These are phyloP conservation scores for Zonitis immaculata DNA, from an alignment of 2,888 invertebrate genomes.

Conservation along the genomic window DNA sequence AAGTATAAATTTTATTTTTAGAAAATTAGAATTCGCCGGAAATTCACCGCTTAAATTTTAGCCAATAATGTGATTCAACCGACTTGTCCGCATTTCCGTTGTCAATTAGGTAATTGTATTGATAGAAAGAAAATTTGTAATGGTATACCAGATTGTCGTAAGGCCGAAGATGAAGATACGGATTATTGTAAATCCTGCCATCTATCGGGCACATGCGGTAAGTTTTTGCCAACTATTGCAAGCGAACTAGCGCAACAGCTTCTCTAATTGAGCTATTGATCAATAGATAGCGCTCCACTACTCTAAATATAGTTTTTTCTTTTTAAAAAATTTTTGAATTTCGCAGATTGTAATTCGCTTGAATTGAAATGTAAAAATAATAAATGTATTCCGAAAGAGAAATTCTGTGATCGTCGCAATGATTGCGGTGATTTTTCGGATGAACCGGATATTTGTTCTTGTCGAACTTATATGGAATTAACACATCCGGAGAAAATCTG, in stretches of 20 bases:
- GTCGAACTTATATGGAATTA: conserved; percentile 63
- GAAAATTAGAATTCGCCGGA: background rate
- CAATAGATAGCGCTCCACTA: background rate
- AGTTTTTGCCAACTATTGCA: conserved; percentile 10
- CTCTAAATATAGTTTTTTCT: too few relatives aligned
- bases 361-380: conserved; percentile 65
- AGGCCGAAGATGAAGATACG: conserved; percentile 62
- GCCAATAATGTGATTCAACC: conserved; percentile 18
- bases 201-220: conserved; percentile 37
- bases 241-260: background rate
- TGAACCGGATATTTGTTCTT: conserved; percentile 61
- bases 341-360: conserved; percentile 59
- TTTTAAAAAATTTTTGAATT: conserved; percentile 25
- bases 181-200: conserved; percentile 48
- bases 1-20: background rate
- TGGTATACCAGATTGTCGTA: conserved; percentile 63
- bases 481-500: conserved; percentile 67
- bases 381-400: conserved; percentile 63
- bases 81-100: conserved; percentile 60
- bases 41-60: background rate
- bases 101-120: conserved; percentile 66
- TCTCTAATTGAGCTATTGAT: background rate
- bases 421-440: conserved; percentile 72
- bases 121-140: conserved; percentile 58
- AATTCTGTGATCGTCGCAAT: conserved; percentile 62